Evolutionary conservation across 2,113 vertebrate genomes (phyloP), one percentile per base, ranked within the genome.

Genomic region (Corythornis madagascariensis): DNA sequence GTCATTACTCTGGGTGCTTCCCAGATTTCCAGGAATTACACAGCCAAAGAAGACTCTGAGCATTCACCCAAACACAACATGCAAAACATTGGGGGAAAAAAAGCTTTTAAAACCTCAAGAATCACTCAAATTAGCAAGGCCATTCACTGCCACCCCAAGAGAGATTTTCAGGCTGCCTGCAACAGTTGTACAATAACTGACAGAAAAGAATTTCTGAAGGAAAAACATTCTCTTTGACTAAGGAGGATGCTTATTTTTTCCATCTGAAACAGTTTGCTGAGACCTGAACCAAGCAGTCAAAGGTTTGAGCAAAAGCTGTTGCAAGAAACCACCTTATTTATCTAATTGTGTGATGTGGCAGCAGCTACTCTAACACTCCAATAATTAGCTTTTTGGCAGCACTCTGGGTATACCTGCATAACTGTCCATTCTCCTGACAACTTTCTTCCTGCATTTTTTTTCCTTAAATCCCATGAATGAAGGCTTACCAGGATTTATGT

Each of bases 401-500:
- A 59, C 55, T 71, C 47, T 89, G 76, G 73, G 79, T 92, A 90
- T 38, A 82, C 66, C 83, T 35, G 26, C 53, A 25, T 31, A 59
- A 71, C 66, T 76, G 89, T 64, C 90, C 88, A 2, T 50, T 73
- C 87, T 88, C 89, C 86, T 85, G 90, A 93, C 79, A 92, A 20
- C 59, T 48, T 81, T 40, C 77, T 91, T 93, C 94, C 86, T 85
- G 96, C 66, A 57, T 31, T 90, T 90, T 77, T 16, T 38, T 38
- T 8, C 70, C 61, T 90, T 40, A 84, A 93, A 92, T 48, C 89
- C 64, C 75, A 83, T 8, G 75, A 73, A 93, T 86, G 86, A 92
- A 87, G 89, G 89, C 95, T 95, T 89, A 84, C 59, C 84, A 93
- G 83, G 94, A 96, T 95, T 97, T 97, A 95, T 91, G 93, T 5